A percentile compares a stretch with the other conserved stretches of the same genome.
Evolutionary conservation across 2,797 vertebrate species (phyloP).

Genomic region (Danio kyathit): DNA sequence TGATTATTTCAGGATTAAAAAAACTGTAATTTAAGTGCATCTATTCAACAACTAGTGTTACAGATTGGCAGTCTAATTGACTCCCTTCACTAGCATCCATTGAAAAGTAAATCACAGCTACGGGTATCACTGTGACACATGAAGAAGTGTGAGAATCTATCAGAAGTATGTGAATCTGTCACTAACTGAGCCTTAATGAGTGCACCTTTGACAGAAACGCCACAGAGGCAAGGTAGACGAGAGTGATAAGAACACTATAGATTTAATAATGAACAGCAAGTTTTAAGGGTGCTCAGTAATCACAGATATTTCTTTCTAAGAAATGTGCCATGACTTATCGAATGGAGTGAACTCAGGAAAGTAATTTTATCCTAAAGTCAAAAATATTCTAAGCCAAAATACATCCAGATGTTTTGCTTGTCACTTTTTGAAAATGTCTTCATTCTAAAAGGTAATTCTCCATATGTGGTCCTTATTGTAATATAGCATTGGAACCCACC

Average conservation of each 20-base stretch:
- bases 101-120: neutral
- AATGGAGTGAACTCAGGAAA: neutral
- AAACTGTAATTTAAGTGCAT: neutral
- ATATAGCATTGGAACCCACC: no score
- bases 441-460: neutral
- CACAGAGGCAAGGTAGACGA: neutral
- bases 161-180: slow-evolving; percentile 3
- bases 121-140: neutral
- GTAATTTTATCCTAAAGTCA: neutral
- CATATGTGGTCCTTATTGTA: no score
- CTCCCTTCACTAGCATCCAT: neutral
- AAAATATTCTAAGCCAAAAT: neutral
- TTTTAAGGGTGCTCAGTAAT: neutral
- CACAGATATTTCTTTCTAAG: neutral
- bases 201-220: slow-evolving; percentile 16
- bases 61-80: neutral
- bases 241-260: neutral
- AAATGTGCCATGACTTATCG: neutral
- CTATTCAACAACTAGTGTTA: neutral
- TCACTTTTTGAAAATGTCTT: neutral
- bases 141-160: slow-evolving; percentile 1
- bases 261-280: neutral
- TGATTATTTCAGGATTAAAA: slow-evolving; percentile 4
- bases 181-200: neutral
- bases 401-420: slow-evolving; percentile 5